Evolutionary conservation across 2,797 vertebrate species (phyloP).

Genomic region (Crax fasciolata): DNA sequence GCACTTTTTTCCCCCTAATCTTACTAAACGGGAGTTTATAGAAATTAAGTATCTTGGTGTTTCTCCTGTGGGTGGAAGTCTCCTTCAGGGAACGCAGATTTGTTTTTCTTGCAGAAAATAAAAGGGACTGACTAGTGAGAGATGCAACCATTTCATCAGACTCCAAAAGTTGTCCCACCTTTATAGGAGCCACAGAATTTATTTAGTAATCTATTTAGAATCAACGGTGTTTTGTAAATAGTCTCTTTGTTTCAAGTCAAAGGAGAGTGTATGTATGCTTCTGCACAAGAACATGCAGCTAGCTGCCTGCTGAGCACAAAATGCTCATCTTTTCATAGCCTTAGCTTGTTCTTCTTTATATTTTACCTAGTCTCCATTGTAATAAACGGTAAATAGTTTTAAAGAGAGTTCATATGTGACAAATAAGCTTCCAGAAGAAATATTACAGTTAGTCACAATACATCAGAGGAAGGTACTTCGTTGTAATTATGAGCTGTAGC

Average conservation of each 20-base stretch:
- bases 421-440: conserved; percentile 2
- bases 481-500: background rate
- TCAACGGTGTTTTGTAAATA: background rate
- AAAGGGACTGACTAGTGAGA: conserved; percentile 25
- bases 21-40: conserved; percentile 7
- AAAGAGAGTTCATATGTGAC: background rate
- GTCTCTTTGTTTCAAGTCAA: background rate
- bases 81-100: conserved; percentile 35
- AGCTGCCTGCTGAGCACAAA: background rate
- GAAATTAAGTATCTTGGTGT: conserved; percentile 53
- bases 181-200: background rate
- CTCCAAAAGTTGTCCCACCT: background rate
- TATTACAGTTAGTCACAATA: background rate
- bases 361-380: background rate
- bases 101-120: conserved; percentile 21
- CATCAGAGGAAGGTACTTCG: background rate
- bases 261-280: fast-evolving
- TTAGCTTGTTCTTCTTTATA: background rate
- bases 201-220: background rate
- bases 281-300: background rate
- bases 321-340: background rate
- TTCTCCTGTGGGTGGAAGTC: conserved; percentile 43
- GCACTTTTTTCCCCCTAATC: background rate
- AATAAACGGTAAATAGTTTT: background rate
- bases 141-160: background rate